Evolutionary conservation across 2,797 vertebrate species (phyloP).

Genomic region (Sphenopsis melanotis): DNA sequence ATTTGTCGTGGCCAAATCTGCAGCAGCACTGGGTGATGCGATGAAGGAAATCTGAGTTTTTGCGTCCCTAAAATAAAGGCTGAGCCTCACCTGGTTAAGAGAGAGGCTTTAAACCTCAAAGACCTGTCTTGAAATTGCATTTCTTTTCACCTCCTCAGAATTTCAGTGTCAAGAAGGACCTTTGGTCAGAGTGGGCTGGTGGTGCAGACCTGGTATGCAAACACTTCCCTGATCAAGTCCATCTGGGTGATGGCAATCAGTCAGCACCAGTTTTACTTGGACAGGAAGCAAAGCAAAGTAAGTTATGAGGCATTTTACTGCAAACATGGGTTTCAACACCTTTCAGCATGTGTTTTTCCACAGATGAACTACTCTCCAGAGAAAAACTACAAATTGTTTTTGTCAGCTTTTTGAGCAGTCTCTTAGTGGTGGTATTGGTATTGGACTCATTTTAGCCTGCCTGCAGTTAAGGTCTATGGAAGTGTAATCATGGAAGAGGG

Average conservation of each 20-base stretch:
- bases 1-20: neutral
- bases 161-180: constrained; percentile 87
- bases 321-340: neutral
- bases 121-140: neutral
- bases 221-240: constrained; percentile 95
- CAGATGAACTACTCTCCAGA: neutral
- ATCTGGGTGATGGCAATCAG: constrained; percentile 99
- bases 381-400: neutral
- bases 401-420: neutral
- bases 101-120: neutral
- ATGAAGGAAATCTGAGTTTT: neutral
- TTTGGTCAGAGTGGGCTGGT: constrained; percentile 91
- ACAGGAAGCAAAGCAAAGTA: constrained; percentile 97
- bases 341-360: neutral
- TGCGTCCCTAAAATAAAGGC: neutral
- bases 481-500: neutral
- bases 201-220: constrained; percentile 97
- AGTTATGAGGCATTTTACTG: constrained; percentile 63
- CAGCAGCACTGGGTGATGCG: neutral
- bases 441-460: neutral
- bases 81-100: neutral
- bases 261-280: constrained; percentile 98
- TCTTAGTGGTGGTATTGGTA: neutral
- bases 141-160: constrained; percentile 74
- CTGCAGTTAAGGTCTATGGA: neutral